A percentile compares a stretch with the other conserved stretches of the same genome.
These are phyloP conservation scores for Nomada flava DNA, from an alignment of 2,888 invertebrate species.

Conservation along the genomic window DNA sequence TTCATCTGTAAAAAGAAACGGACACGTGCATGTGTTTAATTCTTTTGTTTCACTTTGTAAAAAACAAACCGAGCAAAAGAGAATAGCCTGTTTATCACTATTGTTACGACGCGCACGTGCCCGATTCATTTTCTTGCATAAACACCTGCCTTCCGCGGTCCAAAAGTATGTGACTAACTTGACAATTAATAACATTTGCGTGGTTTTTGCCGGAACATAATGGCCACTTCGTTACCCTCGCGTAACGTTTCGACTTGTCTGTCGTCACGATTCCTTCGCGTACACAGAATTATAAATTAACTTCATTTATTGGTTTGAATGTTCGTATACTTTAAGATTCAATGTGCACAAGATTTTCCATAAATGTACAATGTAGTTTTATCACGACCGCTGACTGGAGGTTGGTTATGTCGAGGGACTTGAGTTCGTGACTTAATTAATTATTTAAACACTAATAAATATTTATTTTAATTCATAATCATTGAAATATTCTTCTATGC, in stretches of 20 bases:
- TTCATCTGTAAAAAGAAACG: too few relatives aligned
- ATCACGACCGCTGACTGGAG: too few relatives aligned
- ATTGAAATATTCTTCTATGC: not conserved
- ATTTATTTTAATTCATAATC: not conserved
- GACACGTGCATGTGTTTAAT: not conserved
- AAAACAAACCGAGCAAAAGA: too few relatives aligned
- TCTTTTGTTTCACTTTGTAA: not conserved
- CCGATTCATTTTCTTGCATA: not conserved
- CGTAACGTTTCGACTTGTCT: not conserved
- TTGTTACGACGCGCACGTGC: not conserved
- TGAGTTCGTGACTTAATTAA: too few relatives aligned
- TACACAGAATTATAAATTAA: not conserved
- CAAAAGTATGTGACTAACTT: slow-evolving; percentile 17
- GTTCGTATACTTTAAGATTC: not conserved
- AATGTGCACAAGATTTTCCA: not conserved
- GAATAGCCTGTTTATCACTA: not conserved
- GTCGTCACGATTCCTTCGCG: slow-evolving; percentile 6
- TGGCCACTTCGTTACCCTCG: slow-evolving; percentile 17
- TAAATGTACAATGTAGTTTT: not conserved
- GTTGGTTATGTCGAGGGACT: too few relatives aligned
- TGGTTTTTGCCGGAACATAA: slow-evolving; percentile 23
- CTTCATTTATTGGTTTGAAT: too few relatives aligned
- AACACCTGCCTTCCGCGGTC: not conserved
- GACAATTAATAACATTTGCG: slow-evolving; percentile 63
- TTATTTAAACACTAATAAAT: too few relatives aligned